Base-by-base conservation (phyloP, 2,888 invertebrate genomes). In the Tenthredo mesomela region DNA sequence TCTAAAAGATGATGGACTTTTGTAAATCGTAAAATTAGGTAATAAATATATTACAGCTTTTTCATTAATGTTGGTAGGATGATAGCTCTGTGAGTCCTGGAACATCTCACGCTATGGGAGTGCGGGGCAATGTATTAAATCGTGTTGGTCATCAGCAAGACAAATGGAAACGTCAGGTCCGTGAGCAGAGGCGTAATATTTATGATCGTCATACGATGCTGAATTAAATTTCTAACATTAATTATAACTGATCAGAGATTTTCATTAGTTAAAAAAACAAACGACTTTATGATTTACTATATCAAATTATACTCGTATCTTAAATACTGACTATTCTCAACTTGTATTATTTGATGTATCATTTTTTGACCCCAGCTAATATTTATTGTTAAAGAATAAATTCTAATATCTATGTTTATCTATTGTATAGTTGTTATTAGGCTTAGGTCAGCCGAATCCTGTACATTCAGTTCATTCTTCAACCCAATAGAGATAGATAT, bases 171-270 rank as follows among this genome's bases (percentile, higher is more conserved):
- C 95, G 97, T 65, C 98, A 99, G 93, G 99, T 99, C 6, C 96
- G 98, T 88, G 98, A 98, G 92, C 99, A 99, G 92, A 95, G 99
- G 82, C 96, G 97, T 89, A 98, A 99, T 93, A 99, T 99, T 91
- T 99, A 99, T 93, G 99, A 99, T 93, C 95, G 98, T 86, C 99
- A 99, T 93, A 98, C 99, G 18, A 99, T 99, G 98, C 95, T 99
- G 84, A 99, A 99, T 94, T 99, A 95, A 94, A 89, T 86, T 29
- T 33, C 75, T 43, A 37, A 47, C n/a, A 43, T 29, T 0, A 21
- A 21, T 47, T 40, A 37, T 43, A 21, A 25, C 21, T 61, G 61
- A 40, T 33, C 9, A 61, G 40, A 61, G 21, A 6, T n/a, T 54
- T 54, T 54, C n/a, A 54, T 54, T n/a, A n/a, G 6, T 54, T 80